These are phyloP conservation scores for Oophaga sylvatica DNA, from an alignment of 2,797 vertebrate species.

Conservation along the genomic window DNA sequence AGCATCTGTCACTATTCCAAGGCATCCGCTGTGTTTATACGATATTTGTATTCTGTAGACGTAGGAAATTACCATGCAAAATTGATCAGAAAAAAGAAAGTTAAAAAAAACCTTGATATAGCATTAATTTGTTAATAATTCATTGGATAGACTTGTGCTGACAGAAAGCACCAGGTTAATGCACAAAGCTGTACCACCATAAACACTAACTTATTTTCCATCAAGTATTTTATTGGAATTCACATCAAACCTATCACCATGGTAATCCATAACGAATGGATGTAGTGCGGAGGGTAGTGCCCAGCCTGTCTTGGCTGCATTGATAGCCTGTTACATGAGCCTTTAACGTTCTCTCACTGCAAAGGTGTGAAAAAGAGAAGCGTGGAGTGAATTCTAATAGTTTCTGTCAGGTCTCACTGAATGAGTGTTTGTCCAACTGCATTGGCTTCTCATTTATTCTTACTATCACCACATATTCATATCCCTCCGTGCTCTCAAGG, in stretches of 20 bases:
- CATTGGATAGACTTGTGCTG: slow-evolving; percentile 58
- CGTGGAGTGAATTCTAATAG: slow-evolving; percentile 68
- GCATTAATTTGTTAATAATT: slow-evolving; percentile 55
- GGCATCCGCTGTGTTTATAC: neutral
- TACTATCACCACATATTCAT: slow-evolving; percentile 67
- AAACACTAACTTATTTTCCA: slow-evolving; percentile 60
- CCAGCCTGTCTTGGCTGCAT: slow-evolving; percentile 58
- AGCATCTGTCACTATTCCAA: slow-evolving; percentile 20
- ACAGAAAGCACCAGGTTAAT: slow-evolving; percentile 58
- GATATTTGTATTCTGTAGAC: slow-evolving; percentile 38
- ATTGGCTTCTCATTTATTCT: slow-evolving; percentile 69
- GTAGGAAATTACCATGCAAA: slow-evolving; percentile 56
- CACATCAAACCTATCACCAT: slow-evolving; percentile 58
- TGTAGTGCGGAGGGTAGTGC: slow-evolving; percentile 49
- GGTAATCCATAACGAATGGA: slow-evolving; percentile 63
- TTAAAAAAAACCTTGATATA: neutral
- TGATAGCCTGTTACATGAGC: slow-evolving; percentile 57
- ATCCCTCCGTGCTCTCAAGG: slow-evolving; percentile 66
- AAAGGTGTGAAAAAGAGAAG: slow-evolving; percentile 66
- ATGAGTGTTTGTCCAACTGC: slow-evolving; percentile 65
- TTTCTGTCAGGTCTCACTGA: slow-evolving; percentile 63
- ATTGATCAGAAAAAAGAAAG: slow-evolving; percentile 33
- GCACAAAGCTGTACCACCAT: slow-evolving; percentile 27
- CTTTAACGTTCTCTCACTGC: slow-evolving; percentile 57
- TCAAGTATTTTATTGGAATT: slow-evolving; percentile 64